Evolutionary conservation across 2,113 vertebrate species (phyloP), one percentile per base, ranked within the genome.

Genomic region (Coracopsis vasa): DNA sequence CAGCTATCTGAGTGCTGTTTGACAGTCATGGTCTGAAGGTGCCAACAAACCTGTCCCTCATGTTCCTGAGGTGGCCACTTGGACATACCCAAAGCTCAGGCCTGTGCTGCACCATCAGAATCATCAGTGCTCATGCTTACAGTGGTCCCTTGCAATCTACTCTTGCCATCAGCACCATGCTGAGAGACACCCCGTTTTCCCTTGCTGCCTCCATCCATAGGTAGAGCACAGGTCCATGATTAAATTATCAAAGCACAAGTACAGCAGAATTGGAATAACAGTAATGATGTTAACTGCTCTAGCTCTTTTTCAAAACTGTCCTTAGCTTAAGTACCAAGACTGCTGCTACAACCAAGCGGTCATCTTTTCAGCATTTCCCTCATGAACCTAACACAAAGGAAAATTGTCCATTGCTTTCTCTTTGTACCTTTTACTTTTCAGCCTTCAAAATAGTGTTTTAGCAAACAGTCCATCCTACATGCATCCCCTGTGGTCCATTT

Each of bases 1-100:
- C 78, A 92, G 77, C 39, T 42, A 33, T 48, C 24, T 42, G 20
- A 94, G 86, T 84, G 48, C 58, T 96, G 80, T 87, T n/a, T 42
- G 35, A 54, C 72, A 35, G 31, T 29, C 50, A 56, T 0, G 13
- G 35, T 64, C 44, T 0, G 0, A 70, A 81, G 21, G 24, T 41
- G 8, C 65, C 47, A 80, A 73, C 44, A 80, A 58, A 77, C 20
- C 42, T 41, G 24, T 64, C 35, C 10, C 53, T 87, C 60, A n/a
- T 1, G 0, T 33, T 66, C n/a, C 54, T 51, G 39, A 69, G 64
- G n/a, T 27, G 8, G 58, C 29, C 48, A 42, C 4, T 24, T 48
- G 51, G 61, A 74, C 28, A 23, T 6, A 31, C 7, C 6, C 31
- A 39, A 37, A 61, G 27, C 65, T 78, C 8, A 0, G 25, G 27